A percentile compares a stretch with the other conserved stretches of the same genome.
phyloP scores from a whole-genome alignment of 1,140 invertebrate species.

The Drosophila lacteicornis region DNA sequence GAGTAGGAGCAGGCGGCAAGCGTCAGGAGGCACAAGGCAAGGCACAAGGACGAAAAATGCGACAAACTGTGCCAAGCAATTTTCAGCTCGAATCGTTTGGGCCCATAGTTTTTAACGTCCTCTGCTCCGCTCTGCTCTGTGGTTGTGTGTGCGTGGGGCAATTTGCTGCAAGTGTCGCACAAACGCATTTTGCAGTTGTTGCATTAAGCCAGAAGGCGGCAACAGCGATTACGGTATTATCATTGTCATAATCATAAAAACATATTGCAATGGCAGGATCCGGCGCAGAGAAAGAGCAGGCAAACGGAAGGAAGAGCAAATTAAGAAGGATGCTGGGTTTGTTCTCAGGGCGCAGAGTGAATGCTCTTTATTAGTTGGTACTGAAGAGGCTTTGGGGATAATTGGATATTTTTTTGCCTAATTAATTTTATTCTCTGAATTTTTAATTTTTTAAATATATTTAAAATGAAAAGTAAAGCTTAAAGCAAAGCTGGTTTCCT shows the following conservation, averaged over 20 bases:
- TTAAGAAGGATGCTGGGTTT: constrained; percentile 21
- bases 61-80: constrained; percentile 79
- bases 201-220: constrained; percentile 63
- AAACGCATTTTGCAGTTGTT: constrained; percentile 78
- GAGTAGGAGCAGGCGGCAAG: constrained; percentile 2
- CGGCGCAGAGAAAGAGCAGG: constrained; percentile 3
- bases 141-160: constrained; percentile 26
- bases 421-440: not conserved
- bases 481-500: not conserved
- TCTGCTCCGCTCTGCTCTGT: constrained; percentile 15
- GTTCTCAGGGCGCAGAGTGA: not conserved
- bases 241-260: constrained; percentile 80
- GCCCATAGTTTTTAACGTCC: constrained; percentile 40
- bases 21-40: constrained; percentile 2
- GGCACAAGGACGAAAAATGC: constrained; percentile 53
- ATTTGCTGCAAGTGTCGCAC: constrained; percentile 75
- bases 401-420: not conserved
- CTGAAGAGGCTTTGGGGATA: not conserved
- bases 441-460: not conserved
- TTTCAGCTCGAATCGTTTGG: constrained; percentile 77
- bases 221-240: constrained; percentile 64
- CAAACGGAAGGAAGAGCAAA: constrained; percentile 28
- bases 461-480: not conserved
- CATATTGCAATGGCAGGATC: constrained; percentile 28
- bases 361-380: constrained; percentile 11